A percentile compares a stretch with the other conserved stretches of the same genome.
phyloP scores from a whole-genome alignment of 2,113 vertebrate species.

The Bubo blakistoni region DNA sequence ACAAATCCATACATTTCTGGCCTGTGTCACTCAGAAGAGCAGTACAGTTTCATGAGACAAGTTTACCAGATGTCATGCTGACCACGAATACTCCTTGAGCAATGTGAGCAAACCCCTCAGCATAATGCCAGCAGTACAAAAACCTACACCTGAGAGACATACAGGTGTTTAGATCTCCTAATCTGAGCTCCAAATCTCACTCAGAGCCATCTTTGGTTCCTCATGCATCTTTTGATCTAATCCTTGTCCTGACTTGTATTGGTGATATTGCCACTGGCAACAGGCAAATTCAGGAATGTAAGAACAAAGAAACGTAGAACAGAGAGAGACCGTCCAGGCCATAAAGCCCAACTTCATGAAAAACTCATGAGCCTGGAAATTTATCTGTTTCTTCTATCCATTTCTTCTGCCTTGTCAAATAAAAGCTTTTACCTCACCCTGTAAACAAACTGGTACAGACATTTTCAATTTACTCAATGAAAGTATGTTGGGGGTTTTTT shows the following conservation, averaged over 20 bases:
- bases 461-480: background rate
- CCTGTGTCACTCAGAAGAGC: background rate
- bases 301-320: conserved; percentile 24
- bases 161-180: conserved; percentile 39
- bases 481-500: background rate
- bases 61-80: background rate
- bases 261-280: conserved; percentile 61
- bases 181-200: conserved; percentile 53
- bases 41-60: background rate
- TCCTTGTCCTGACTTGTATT: conserved; percentile 58
- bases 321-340: conserved; percentile 16
- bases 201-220: conserved; percentile 55
- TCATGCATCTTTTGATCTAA: conserved; percentile 33
- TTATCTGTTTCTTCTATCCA: background rate
- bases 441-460: background rate
- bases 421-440: background rate
- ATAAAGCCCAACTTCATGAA: background rate
- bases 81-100: background rate
- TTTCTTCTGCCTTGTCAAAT: background rate
- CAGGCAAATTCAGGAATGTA: conserved; percentile 41
- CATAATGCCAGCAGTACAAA: background rate
- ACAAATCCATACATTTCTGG: background rate
- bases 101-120: background rate
- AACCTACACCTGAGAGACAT: conserved; percentile 8
- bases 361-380: background rate